Base-by-base conservation (phyloP, 35 echinoderm and acorn worm genomes). In the Apostichopus japonicus region DNA sequence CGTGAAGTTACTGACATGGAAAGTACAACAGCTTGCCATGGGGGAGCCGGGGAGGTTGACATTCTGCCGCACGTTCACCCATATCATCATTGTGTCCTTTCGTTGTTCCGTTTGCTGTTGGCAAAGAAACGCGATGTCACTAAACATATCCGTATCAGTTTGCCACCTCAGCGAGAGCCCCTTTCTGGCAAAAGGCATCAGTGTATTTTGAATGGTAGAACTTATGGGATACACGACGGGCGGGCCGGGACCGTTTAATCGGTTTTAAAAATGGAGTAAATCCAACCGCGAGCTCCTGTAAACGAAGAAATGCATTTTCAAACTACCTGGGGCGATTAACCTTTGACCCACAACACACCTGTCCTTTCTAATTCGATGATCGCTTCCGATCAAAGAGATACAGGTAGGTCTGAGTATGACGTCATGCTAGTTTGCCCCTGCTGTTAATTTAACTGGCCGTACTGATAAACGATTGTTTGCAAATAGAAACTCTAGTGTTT, bases 271-370 rank as follows among this genome's bases (percentile, higher is more conserved):
- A 24, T n/a, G 81, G 56, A 58, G 81, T 84, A 58, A 84, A 17
- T 84, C 81, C 23, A 57, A 84, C 81, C 53, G 54, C 16, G 81
- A 58, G 56, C 54, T 58, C 81, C 17, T 51, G 81, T n/a, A 58
- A 84, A 84, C 54, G 53, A 84, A 57, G 81, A 55, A 84, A 54
- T 84, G 54, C 54, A 21, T 84, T 54, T 57, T n/a, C 23, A 84
- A 84, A 84, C 81, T 84, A 84, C 81, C 81, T 84, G 81, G 56
- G 81, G 81, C 54, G 81, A 84, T 84, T 84, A 84, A 84, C 81
- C 81, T 84, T 84, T 84, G 81, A 57, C 81, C 81, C 23, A 21
- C 5, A 23, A 84, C 81, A 84, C 81, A 84, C 81, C 81, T 84
- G 81, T 84, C 81, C 81, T 84, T 57, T 84, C 81, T 84, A 84